A percentile compares a stretch with the other conserved stretches of the same genome.
These are phyloP conservation scores for Achroia grisella DNA, from an alignment of 1,140 invertebrate species.

Conservation along the genomic window DNA sequence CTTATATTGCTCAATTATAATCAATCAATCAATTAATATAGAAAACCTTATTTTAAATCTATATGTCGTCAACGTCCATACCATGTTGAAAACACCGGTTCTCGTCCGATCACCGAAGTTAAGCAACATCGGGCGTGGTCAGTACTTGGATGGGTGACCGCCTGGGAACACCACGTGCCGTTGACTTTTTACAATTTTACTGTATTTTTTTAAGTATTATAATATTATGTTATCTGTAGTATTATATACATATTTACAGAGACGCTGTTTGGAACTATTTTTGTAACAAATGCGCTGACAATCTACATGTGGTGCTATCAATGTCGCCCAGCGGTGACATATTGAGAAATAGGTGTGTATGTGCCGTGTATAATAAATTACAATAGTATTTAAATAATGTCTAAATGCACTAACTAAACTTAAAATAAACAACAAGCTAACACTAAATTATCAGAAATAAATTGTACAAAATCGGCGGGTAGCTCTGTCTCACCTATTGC, in stretches of 20 bases:
- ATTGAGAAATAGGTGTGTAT: constrained; percentile 76
- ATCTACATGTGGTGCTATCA: constrained; percentile 91
- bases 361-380: too few relatives aligned
- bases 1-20: not conserved
- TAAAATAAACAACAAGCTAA: too few relatives aligned
- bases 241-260: constrained; percentile 54
- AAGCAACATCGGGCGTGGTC: constrained; percentile 12
- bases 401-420: too few relatives aligned
- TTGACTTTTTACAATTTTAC: constrained; percentile 12
- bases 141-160: constrained; percentile 15
- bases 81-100: constrained; percentile 14
- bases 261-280: constrained; percentile 91
- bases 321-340: constrained; percentile 91
- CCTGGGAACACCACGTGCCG: constrained; percentile 12
- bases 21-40: not conserved
- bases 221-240: too few relatives aligned
- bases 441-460: too few relatives aligned
- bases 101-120: constrained; percentile 14
- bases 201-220: too few relatives aligned
- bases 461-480: too few relatives aligned
- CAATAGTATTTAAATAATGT: too few relatives aligned
- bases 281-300: constrained; percentile 81
- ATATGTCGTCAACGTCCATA: constrained; percentile 13
- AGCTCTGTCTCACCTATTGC: too few relatives aligned
- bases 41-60: not conserved